Percentiles rank a stretch among this genome's conserved stretches.
These are phyloP conservation scores for Dasyprocta punctata DNA, from an alignment of 2,113 vertebrate species.

Conservation along the genomic window DNA sequence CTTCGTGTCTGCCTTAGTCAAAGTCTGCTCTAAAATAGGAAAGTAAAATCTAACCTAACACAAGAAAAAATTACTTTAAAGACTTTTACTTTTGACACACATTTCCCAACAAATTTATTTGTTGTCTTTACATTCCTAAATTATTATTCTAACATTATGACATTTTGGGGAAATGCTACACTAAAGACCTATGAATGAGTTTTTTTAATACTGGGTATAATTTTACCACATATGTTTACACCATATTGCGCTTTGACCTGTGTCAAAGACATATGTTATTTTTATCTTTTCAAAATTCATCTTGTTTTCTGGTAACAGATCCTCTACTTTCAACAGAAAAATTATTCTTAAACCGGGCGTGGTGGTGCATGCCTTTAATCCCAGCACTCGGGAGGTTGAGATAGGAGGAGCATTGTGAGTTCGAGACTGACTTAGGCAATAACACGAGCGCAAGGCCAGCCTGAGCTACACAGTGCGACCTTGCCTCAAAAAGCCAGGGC, in stretches of 20 bases:
- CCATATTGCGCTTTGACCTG: constrained; percentile 47
- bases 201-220: constrained; percentile 65
- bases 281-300: constrained; percentile 23
- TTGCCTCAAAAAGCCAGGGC: no score
- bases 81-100: not conserved
- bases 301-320: not conserved
- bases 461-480: no score
- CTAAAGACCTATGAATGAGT: constrained; percentile 24
- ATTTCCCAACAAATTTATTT: not conserved
- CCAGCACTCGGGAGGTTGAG: no score
- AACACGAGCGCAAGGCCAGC: no score
- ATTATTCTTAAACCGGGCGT: no score
- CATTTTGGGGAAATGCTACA: constrained; percentile 24
- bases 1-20: not conserved
- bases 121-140: not conserved
- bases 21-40: not conserved
- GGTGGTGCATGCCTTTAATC: no score
- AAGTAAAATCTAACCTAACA: not conserved
- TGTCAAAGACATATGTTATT: constrained; percentile 48
- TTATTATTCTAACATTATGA: constrained; percentile 29
- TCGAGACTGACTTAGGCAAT: no score
- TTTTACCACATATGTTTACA: constrained; percentile 45
- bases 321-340: not conserved
- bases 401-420: no score
- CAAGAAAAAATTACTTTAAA: not conserved